phyloP scores from a whole-genome alignment of 2,888 invertebrate genomes.

The Biston stratarius region DNA sequence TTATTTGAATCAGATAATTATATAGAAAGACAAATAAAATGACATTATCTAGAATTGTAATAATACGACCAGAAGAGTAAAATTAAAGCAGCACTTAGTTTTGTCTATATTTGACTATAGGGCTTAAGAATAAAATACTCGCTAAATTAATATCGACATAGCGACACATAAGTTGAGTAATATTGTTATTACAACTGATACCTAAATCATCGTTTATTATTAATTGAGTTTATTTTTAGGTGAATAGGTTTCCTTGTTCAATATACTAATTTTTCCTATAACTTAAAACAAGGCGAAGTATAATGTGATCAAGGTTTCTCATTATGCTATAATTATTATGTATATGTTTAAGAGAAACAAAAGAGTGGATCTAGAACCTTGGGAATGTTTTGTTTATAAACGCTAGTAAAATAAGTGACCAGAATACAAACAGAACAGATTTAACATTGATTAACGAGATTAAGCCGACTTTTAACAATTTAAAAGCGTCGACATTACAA shows the following conservation, averaged over 20 bases:
- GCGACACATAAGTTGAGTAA: neutral
- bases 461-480: neutral
- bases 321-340: too few relatives aligned
- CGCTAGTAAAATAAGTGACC: neutral
- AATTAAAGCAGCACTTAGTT: neutral
- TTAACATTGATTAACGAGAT: neutral
- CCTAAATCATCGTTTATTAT: neutral
- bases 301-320: too few relatives aligned
- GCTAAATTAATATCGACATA: neutral
- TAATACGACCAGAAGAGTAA: neutral
- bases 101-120: too few relatives aligned
- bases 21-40: too few relatives aligned
- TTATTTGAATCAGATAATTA: too few relatives aligned
- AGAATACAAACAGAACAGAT: slow-evolving; percentile 2
- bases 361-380: too few relatives aligned
- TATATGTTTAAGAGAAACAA: too few relatives aligned
- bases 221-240: neutral
- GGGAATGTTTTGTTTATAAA: neutral
- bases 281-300: too few relatives aligned
- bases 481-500: neutral
- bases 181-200: neutral
- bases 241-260: slow-evolving; percentile 3
- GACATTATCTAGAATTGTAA: neutral
- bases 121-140: too few relatives aligned
- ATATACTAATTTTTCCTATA: too few relatives aligned